Percentiles rank a stretch among this genome's conserved stretches.
Evolutionary conservation across 2,888 invertebrate genomes (phyloP).

Genomic region (Drosophila subquinaria): DNA sequence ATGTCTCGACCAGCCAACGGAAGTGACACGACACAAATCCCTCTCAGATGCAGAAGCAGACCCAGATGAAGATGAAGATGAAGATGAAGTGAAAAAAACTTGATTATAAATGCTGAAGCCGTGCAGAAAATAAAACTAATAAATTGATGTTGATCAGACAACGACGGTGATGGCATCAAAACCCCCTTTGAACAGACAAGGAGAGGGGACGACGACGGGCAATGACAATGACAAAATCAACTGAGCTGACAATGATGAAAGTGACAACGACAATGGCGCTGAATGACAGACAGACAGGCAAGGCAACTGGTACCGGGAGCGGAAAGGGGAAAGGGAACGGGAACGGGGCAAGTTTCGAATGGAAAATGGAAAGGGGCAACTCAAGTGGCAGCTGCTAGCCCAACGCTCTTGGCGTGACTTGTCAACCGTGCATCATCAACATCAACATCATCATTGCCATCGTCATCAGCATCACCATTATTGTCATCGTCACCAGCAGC

Average conservation of each 20-base stretch:
- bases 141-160: conserved; percentile 71
- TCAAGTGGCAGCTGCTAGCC: conserved; percentile 55
- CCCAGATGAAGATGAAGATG: background rate
- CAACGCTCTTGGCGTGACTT: conserved; percentile 67
- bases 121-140: conserved; percentile 75
- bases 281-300: conserved; percentile 40
- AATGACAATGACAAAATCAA: conserved; percentile 73
- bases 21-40: conserved; percentile 74
- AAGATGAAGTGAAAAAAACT: conserved; percentile 36
- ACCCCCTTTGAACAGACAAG: conserved; percentile 12
- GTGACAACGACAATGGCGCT: conserved; percentile 69
- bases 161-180: conserved; percentile 16
- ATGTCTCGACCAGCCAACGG: conserved; percentile 64
- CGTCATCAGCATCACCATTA: conserved; percentile 34
- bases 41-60: conserved; percentile 24
- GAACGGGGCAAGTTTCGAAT: conserved; percentile 5
- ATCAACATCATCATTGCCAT: conserved; percentile 3
- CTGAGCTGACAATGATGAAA: conserved; percentile 72
- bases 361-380: conserved; percentile 12
- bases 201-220: conserved; percentile 23
- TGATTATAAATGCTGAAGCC: conserved; percentile 67
- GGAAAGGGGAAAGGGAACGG: background rate
- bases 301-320: conserved; percentile 1
- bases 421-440: conserved; percentile 61
- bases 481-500: conserved; percentile 4